Evolutionary conservation across 2,113 vertebrate species (phyloP).

Genomic region (Prolemur simus): DNA sequence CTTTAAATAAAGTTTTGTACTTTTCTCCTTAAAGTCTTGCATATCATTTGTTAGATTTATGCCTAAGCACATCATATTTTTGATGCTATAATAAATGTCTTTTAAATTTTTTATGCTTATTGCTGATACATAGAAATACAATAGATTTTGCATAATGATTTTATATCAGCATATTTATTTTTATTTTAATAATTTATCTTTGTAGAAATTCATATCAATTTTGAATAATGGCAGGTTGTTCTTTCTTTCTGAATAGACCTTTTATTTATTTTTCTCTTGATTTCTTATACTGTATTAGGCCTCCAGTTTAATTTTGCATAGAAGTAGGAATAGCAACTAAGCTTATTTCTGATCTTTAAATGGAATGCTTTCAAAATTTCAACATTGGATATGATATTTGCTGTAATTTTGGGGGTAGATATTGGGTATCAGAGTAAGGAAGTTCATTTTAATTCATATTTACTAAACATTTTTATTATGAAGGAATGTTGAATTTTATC

Average conservation of each 20-base stretch:
- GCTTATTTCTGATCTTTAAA: not conserved
- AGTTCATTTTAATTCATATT: not conserved
- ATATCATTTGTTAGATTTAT: slow-evolving; percentile 16
- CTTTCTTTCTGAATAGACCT: not conserved
- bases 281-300: not conserved
- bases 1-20: not conserved
- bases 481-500: not conserved
- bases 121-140: not conserved
- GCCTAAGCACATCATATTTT: not conserved
- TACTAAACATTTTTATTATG: not conserved
- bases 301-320: not conserved
- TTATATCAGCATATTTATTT: slow-evolving; percentile 3
- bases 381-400: not conserved
- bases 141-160: slow-evolving; percentile 4
- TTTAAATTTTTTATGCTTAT: slow-evolving; percentile 35
- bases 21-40: slow-evolving; percentile 7
- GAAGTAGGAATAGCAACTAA: not conserved
- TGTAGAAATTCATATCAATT: not conserved
- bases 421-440: not conserved
- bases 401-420: not conserved
- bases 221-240: not conserved
- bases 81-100: slow-evolving; percentile 20
- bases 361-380: slow-evolving; percentile 5
- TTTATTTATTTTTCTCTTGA: not conserved
- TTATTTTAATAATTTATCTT: slow-evolving; percentile 17